Base-by-base conservation (phyloP, 2,888 invertebrate species). In the Cremastobaeus sp. region DNA sequence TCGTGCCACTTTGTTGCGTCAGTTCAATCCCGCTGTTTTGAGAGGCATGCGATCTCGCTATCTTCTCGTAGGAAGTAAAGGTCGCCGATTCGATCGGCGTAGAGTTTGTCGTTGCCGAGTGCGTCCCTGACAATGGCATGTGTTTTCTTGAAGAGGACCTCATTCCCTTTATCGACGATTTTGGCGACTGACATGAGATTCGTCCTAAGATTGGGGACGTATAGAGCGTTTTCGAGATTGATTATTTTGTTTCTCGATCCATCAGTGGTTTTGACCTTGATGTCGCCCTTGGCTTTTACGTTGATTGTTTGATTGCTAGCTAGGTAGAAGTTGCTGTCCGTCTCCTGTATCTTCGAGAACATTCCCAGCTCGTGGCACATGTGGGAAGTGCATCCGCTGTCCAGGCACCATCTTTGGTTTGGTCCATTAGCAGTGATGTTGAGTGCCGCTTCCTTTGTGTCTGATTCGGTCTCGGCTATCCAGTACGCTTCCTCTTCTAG, bases 121-220 rank as follows among this genome's bases (percentile, higher is more conserved):
- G 1, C 14, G 11, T 37, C 15, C 15, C 2, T 37, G 14, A 14
- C 14, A 1, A 37, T 14, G 4, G 76, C 78, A 6, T 34, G n/a
- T 5, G 69, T 15, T 32, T 52, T 70, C 1, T 30, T 25, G 21
- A 78, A 79, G 11, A 39, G 34, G 0, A 76, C 70, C 5, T 59
- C 39, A 21, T 68, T 35, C 1, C 34, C 66, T 3, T 45, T 35
- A 41, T 76, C 72, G 4, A 73, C 70, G 3, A 77, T 74, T 52
- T 76, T 77, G 0, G 71, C 71, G 1, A 79, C 59, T 1, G 74
- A 77, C 9, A 77, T 48, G 0, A 78, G 34, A 41, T 78, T 78
- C 4, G 74, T 66, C 14, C 77, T 52, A 0, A 76, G 39, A 39
- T 78, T 60, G 0, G 74, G 79, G 14, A 77, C 77, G 14, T 55